Conservation (phyloP, 2,797 vertebrate genomes). For the Microtus agrestis region DNA sequence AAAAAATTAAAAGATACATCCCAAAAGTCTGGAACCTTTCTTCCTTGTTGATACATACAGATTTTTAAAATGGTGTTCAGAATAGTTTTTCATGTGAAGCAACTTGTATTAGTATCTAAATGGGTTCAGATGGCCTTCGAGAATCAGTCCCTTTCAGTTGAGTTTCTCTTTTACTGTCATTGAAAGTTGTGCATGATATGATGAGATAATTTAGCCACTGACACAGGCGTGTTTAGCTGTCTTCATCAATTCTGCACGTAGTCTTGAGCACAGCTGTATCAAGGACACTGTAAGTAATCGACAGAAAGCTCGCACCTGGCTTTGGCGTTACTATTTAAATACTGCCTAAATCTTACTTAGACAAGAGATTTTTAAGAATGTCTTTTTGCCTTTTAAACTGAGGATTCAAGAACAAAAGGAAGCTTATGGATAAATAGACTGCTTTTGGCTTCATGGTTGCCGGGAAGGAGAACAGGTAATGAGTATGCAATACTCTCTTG, state of each 20-base stretch:
- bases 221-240: neutral
- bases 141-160: conserved; percentile 47
- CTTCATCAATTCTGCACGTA: neutral
- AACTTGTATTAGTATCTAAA: conserved; percentile 41
- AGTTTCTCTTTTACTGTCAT: conserved; percentile 3
- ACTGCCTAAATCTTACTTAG: neutral
- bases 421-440: neutral
- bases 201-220: neutral
- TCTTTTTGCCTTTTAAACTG: neutral
- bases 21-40: conserved; percentile 34
- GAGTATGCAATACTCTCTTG: neutral
- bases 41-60: neutral
- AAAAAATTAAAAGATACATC: neutral
- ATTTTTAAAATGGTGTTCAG: conserved; percentile 16
- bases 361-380: conserved; percentile 15
- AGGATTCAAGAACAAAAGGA: neutral
- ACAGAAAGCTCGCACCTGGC: neutral
- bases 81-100: conserved; percentile 51
- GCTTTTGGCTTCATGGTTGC: neutral
- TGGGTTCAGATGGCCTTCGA: conserved; percentile 55
- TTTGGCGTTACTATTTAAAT: conserved; percentile 36
- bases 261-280: neutral
- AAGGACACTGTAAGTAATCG: neutral
- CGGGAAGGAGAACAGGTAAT: neutral
- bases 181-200: neutral